phyloP scores from a whole-genome alignment of 2,797 vertebrate genomes.

The Pelodytes ibericus region DNA sequence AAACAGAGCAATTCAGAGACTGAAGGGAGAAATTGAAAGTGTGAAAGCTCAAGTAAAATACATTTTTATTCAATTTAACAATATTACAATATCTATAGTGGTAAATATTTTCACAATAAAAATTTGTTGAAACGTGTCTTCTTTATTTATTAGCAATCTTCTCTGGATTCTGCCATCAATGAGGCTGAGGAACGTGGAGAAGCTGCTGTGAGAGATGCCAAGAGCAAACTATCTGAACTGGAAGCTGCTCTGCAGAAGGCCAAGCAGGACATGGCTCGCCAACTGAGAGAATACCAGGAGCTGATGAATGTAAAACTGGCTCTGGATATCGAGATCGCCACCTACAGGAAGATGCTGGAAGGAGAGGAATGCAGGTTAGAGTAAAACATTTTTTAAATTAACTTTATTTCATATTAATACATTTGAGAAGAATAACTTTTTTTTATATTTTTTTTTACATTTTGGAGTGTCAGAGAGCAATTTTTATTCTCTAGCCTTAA shows the following conservation, averaged over 20 bases:
- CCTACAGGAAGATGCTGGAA: slow-evolving; percentile 82
- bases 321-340: slow-evolving; percentile 61
- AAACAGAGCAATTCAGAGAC: slow-evolving; percentile 82
- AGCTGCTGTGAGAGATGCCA: slow-evolving; percentile 73
- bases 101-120: too few species aligned
- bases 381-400: too few species aligned
- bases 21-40: slow-evolving; percentile 78
- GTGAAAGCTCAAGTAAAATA: slow-evolving; percentile 76
- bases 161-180: slow-evolving; percentile 74
- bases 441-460: too few species aligned
- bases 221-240: slow-evolving; percentile 76
- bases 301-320: slow-evolving; percentile 65
- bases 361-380: slow-evolving; percentile 65
- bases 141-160: slow-evolving; percentile 66
- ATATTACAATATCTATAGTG: too few species aligned
- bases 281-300: slow-evolving; percentile 84
- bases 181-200: slow-evolving; percentile 82
- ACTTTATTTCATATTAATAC: too few species aligned
- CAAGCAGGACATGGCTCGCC: slow-evolving; percentile 83
- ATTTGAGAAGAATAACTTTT: too few species aligned
- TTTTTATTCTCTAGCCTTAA: too few species aligned
- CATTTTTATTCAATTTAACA: too few species aligned
- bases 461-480: too few species aligned
- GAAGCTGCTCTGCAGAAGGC: slow-evolving; percentile 80
- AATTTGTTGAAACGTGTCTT: not conserved